Base-by-base conservation (phyloP, 2,113 vertebrate species). In the Platysteira castanea region DNA sequence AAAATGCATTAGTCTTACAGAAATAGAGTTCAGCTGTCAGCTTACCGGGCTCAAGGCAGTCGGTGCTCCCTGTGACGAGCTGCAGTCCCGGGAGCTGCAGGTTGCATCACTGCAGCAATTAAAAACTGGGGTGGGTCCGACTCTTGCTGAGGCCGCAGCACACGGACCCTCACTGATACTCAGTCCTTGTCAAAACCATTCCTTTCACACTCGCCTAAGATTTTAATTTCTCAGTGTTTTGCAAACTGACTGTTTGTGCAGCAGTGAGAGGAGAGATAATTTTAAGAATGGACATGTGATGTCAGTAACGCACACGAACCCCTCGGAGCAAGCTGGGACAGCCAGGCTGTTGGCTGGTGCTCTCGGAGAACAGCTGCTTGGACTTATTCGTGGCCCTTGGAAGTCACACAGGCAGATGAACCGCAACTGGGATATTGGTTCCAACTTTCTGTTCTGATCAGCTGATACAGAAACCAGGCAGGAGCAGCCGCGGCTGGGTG, bases 61-160 rank as follows among this genome's bases (percentile, higher is more conserved):
- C 5, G 22, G 5, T 89, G 9, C n/a, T 84, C 68, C 24, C 54
- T 5, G 37, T 33, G 74, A 31, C 10, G 24, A 15, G 74, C 3
- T 47, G 49, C 86, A 63, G 21, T 7, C 19, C 17, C 1, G 11
- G 0, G 9, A 63, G 60, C 39, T 37, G 86, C n/a, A 17, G 37
- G 15, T 4, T 35, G 49, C 82, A 47, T 47, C 71, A 6, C 2
- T 23, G 71, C 71, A 54, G 39, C 57, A 3, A 3, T 1, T 10
- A 31, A 10, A 15, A 3, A 4, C 3, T 1, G 21, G 21, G 3
- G 17, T 3, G 30, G 13, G 10, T 11, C n/a, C 7, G 16, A 4
- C 33, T 8, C 42, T 0, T 12, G 33, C 1, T 17, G 57, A 16
- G 31, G 47, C 27, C 19, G 74, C 54, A 13, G 61, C 49, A 1